Percentiles rank a stretch among this genome's conserved stretches.
Evolutionary conservation across 2,888 invertebrate species (phyloP).

Genomic region (Zygogramma bicolorata): DNA sequence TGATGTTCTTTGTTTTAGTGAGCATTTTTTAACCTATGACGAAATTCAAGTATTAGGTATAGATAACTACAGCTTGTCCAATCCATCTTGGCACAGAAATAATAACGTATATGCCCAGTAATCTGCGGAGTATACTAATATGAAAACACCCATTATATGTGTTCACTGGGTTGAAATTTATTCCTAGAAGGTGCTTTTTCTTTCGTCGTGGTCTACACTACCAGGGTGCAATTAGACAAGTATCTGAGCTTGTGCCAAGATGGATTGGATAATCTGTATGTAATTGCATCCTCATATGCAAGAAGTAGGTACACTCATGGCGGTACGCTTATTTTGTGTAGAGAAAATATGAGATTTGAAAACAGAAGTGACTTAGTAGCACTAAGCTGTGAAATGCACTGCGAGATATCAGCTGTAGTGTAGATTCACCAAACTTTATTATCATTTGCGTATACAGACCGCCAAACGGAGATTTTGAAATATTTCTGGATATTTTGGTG

Average conservation of each 20-base stretch:
- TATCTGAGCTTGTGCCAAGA: no score
- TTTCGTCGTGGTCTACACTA: no score
- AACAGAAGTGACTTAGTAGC: neutral
- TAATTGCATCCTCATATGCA: constrained; percentile 6
- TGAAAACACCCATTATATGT: no score
- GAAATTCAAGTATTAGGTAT: constrained; percentile 10
- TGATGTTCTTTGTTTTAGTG: constrained; percentile 5
- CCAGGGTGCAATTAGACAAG: no score
- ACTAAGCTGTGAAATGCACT: no score
- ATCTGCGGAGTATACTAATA: no score
- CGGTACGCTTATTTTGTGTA: constrained; percentile 13
- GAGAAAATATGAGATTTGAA: constrained; percentile 3
- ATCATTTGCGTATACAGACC: constrained; percentile 5
- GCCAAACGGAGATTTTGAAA: constrained; percentile 11
- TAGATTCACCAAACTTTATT: constrained; percentile 7
- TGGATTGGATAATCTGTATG: no score
- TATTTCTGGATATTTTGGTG: constrained; percentile 1
- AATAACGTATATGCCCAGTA: no score
- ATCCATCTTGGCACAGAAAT: no score
- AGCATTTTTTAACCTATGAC: constrained; percentile 10
- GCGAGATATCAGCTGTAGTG: constrained; percentile 10
- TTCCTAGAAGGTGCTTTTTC: no score
- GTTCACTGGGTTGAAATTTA: no score
- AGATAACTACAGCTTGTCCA: constrained; percentile 9
- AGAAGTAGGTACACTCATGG: constrained; percentile 9